Percentiles rank a stretch among this genome's conserved stretches.
Conservation (phyloP, 2,113 vertebrate species). For the Pardalotus punctatus region DNA sequence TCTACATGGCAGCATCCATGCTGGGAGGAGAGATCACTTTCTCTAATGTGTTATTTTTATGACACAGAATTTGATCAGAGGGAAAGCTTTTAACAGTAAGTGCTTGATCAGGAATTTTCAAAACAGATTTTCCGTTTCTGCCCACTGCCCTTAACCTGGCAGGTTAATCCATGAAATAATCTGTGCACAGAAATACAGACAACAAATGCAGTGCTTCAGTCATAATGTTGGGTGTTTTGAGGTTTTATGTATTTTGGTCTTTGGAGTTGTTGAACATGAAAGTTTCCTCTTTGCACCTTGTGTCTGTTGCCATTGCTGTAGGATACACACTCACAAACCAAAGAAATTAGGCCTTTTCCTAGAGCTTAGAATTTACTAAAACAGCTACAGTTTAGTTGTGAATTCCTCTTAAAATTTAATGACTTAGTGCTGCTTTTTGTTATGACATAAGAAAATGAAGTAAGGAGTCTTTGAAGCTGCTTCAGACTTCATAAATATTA, state of each 20-base stretch:
- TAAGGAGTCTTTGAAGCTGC: constrained; percentile 39
- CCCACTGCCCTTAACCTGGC: not conserved
- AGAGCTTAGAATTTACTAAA: not conserved
- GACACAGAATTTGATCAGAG: not conserved
- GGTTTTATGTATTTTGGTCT: not conserved
- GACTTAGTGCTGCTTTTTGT: not conserved
- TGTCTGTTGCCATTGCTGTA: not conserved
- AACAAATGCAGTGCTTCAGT: not conserved
- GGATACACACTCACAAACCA: not conserved
- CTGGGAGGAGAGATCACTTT: not conserved
- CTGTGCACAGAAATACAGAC: not conserved
- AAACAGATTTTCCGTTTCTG: not conserved
- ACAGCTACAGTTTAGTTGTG: not conserved
- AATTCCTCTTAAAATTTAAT: not conserved
- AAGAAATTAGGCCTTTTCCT: not conserved
- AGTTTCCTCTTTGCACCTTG: not conserved
- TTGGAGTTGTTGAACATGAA: not conserved
- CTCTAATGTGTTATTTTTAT: not conserved
- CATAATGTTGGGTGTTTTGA: not conserved
- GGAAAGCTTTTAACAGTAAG: not conserved
- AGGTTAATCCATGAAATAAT: not conserved
- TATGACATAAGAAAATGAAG: constrained; percentile 1
- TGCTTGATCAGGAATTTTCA: not conserved
- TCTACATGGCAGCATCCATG: not conserved
- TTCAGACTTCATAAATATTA: constrained; percentile 58